These are phyloP conservation scores for Nerophis lumbriciformis DNA, from an alignment of 2,113 vertebrate genomes.

Conservation along the genomic window DNA sequence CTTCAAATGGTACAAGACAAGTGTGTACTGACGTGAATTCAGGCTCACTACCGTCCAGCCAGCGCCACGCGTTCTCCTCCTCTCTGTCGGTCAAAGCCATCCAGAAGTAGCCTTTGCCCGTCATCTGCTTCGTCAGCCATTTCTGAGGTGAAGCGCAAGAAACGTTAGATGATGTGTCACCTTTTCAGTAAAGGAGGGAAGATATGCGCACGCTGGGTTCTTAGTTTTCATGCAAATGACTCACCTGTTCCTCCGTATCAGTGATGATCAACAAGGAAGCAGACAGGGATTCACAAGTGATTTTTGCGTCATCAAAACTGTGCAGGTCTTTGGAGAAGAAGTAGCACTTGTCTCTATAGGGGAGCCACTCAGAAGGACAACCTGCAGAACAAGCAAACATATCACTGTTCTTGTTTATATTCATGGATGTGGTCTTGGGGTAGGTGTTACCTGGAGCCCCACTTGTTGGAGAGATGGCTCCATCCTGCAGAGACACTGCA, in stretches of 20 bases:
- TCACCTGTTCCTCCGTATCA: constrained; percentile 85
- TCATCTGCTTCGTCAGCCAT: constrained; percentile 83
- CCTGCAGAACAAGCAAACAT: constrained; percentile 55
- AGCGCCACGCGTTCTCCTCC: constrained; percentile 83
- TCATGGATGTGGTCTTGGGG: neutral
- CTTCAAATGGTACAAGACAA: neutral
- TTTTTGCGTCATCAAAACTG: constrained; percentile 81
- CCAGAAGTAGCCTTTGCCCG: constrained; percentile 85
- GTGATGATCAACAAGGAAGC: constrained; percentile 82
- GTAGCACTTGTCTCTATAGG: constrained; percentile 86
- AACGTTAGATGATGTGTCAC: too few species aligned
- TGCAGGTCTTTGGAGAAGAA: constrained; percentile 81
- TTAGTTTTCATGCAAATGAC: neutral
- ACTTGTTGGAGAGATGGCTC: constrained; percentile 49
- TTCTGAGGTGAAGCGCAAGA: constrained; percentile 67
- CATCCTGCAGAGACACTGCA: constrained; percentile 73
- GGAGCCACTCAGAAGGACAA: constrained; percentile 81
- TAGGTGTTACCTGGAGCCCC: constrained; percentile 45
- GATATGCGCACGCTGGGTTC: too few species aligned
- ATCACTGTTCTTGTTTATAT: neutral
- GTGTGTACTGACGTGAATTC: constrained; percentile 79
- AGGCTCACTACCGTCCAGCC: constrained; percentile 82
- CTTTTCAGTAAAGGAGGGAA: too few species aligned
- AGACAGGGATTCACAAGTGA: constrained; percentile 73
- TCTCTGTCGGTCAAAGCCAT: constrained; percentile 85